A percentile compares a stretch with the other conserved stretches of the same genome.
Evolutionary conservation across 2,797 vertebrate species (phyloP).

Genomic region (Oreortyx pictus): DNA sequence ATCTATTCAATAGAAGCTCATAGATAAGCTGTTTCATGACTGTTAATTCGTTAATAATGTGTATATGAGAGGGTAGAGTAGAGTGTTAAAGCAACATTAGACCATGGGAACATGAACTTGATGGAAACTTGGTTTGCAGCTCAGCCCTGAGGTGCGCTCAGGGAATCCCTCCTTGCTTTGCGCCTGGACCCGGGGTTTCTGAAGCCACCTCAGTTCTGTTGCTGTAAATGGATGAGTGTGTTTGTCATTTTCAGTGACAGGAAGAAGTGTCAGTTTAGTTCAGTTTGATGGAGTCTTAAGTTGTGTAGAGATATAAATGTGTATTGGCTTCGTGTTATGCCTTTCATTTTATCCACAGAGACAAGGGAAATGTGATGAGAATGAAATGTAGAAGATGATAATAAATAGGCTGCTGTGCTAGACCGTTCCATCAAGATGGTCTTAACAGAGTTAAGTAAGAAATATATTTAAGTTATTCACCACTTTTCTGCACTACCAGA

Average conservation of each 20-base stretch:
- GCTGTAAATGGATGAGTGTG: not conserved
- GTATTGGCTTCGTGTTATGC: not conserved
- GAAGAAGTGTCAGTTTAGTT: not conserved
- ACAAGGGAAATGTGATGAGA: not conserved
- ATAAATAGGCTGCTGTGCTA: not conserved
- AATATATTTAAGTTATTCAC: not conserved
- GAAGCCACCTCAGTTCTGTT: accelerated
- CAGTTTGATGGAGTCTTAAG: not conserved
- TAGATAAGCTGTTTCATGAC: not conserved
- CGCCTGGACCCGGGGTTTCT: not conserved
- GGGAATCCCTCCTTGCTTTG: not conserved
- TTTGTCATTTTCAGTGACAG: not conserved
- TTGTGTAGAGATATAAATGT: not conserved
- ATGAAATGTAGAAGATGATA: not conserved
- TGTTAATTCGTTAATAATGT: not conserved
- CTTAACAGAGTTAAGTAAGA: not conserved
- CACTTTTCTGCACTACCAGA: not conserved
- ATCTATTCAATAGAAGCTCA: not conserved
- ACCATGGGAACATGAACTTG: accelerated
- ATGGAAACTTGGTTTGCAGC: not conserved
- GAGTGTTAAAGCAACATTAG: not conserved
- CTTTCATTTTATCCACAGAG: not conserved
- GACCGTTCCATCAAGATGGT: not conserved
- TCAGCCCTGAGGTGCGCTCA: accelerated
- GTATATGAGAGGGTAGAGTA: not conserved